phyloP scores from a whole-genome alignment of 2,888 invertebrate species.

The Diaphora mendica region DNA sequence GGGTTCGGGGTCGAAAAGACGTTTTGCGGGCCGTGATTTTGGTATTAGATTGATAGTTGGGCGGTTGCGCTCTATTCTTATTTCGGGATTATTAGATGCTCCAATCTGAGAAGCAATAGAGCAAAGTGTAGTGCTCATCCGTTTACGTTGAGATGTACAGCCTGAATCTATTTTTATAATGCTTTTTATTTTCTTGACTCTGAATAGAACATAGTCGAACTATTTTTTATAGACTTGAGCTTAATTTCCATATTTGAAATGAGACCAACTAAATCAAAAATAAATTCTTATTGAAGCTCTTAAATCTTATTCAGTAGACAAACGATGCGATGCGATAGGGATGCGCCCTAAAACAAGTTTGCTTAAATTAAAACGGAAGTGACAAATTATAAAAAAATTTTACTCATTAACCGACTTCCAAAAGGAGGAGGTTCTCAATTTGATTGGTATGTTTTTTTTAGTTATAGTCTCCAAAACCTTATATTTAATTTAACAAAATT shows the following conservation, averaged over 20 bases:
- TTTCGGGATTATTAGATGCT: conserved; percentile 10
- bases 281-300: too few species aligned
- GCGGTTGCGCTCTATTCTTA: conserved; percentile 2
- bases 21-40: conserved; percentile 31
- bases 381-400: too few species aligned
- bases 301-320: too few species aligned
- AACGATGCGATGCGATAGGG: too few species aligned
- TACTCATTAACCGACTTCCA: too few species aligned
- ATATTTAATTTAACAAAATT: too few species aligned
- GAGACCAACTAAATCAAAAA: too few species aligned
- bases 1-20: conserved; percentile 23
- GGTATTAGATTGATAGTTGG: conserved; percentile 18
- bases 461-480: too few species aligned
- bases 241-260: neutral
- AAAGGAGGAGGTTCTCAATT: too few species aligned
- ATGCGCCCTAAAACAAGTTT: too few species aligned
- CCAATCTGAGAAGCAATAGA: conserved; percentile 2
- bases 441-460: too few species aligned
- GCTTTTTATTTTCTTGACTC: neutral
- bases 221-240: neutral
- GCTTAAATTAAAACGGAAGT: too few species aligned
- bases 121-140: neutral
- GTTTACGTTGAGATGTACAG: neutral
- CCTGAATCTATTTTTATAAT: neutral
- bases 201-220: neutral